Evolutionary conservation across 2,888 invertebrate species (phyloP).

Genomic region (Cheilosia urbana): DNA sequence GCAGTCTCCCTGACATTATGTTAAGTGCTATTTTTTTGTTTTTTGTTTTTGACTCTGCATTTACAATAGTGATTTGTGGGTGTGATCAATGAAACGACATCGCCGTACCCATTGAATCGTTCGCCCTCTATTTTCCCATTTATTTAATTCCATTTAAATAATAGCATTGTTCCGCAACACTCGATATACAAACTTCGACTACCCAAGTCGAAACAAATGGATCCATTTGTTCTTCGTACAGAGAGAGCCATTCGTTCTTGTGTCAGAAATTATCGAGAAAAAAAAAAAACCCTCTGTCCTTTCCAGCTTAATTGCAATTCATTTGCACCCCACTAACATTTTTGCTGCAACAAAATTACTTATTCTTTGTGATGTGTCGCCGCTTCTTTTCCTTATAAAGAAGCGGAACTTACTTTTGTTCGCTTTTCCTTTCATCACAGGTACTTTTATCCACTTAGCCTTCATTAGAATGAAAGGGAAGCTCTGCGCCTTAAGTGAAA

Average conservation of each 20-base stretch:
- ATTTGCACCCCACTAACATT: constrained; percentile 53
- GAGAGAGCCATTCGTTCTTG: too few relatives aligned
- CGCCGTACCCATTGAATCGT: not conserved
- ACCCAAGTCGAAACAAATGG: constrained; percentile 28
- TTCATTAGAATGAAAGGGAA: constrained; percentile 52
- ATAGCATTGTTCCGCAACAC: constrained; percentile 2
- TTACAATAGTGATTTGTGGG: constrained; percentile 34
- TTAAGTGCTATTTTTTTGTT: too few relatives aligned
- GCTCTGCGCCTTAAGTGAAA: constrained; percentile 38
- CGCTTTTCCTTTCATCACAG: constrained; percentile 6
- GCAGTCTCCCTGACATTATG: too few relatives aligned
- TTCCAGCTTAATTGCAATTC: constrained; percentile 55
- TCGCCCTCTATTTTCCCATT: not conserved
- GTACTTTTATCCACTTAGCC: constrained; percentile 52
- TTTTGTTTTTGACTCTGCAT: not conserved
- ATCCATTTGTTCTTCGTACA: constrained; percentile 26
- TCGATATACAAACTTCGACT: constrained; percentile 9
- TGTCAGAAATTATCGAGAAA: too few relatives aligned
- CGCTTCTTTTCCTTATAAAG: constrained; percentile 1
- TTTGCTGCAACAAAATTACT: constrained; percentile 11
- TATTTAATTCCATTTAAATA: constrained; percentile 9
- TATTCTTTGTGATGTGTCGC: constrained; percentile 14
- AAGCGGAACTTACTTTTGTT: not conserved
- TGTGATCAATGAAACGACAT: constrained; percentile 6
- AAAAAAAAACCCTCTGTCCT: too few relatives aligned